phyloP scores from a whole-genome alignment of 2,113 vertebrate species.

The Camarhynchus parvulus region DNA sequence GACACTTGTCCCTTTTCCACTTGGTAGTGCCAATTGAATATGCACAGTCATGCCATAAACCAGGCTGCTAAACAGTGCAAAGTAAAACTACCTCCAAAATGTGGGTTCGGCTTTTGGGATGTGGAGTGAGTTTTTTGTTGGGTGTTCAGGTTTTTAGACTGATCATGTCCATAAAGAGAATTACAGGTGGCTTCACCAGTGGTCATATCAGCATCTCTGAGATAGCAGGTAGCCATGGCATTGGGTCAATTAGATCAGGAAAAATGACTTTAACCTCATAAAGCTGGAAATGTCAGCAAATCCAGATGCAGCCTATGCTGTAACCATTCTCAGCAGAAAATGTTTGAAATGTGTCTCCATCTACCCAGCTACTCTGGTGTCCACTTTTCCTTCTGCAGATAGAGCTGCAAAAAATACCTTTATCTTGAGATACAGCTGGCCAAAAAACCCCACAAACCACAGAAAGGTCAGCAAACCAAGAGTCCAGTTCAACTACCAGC shows the following conservation, averaged over 20 bases:
- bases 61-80: neutral
- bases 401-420: neutral
- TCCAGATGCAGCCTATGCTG: neutral
- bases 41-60: neutral
- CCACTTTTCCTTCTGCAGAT: neutral
- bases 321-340: neutral
- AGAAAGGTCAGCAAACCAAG: neutral
- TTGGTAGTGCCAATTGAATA: neutral
- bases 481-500: neutral
- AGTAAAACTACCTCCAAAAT: neutral
- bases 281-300: neutral
- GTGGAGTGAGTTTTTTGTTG: rapidly evolving
- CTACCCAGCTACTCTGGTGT: neutral
- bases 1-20: neutral
- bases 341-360: neutral
- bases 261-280: neutral
- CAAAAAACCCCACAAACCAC: neutral
- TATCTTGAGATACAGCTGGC: neutral
- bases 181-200: neutral
- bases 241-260: neutral
- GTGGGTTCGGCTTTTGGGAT: neutral
- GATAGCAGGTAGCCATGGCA: rapidly evolving
- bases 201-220: neutral
- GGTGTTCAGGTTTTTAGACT: neutral
- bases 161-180: neutral